These are phyloP conservation scores for Sycophaga agraensis DNA, from an alignment of 1,140 invertebrate genomes.

Conservation along the genomic window DNA sequence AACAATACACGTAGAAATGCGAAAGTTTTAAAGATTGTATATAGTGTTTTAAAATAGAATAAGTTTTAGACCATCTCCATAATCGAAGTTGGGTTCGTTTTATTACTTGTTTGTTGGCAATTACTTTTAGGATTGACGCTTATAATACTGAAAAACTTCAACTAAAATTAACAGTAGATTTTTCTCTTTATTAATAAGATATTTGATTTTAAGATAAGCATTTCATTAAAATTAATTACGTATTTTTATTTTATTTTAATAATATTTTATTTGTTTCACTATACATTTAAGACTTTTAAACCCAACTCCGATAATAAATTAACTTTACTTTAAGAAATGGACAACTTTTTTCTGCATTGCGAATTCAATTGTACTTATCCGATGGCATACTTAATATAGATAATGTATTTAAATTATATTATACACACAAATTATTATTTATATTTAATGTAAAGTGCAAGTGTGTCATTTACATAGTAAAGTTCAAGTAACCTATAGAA, in stretches of 20 bases:
- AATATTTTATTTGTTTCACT: background rate
- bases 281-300: too few relatives aligned
- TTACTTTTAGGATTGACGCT: too few relatives aligned
- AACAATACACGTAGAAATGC: slow-evolving; percentile 2
- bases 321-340: background rate
- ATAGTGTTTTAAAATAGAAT: slow-evolving; percentile 6
- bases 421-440: slow-evolving; percentile 25
- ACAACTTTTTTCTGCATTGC: background rate
- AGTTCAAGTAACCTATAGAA: slow-evolving; percentile 29
- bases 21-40: slow-evolving; percentile 14
- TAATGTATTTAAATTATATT: slow-evolving; percentile 23
- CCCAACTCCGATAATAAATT: slow-evolving; percentile 9
- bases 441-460: slow-evolving; percentile 33
- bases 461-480: slow-evolving; percentile 31
- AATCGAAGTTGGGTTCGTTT: slow-evolving; percentile 8
- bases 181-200: background rate
- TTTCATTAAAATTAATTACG: too few relatives aligned
- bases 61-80: slow-evolving; percentile 13
- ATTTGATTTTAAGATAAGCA: too few relatives aligned
- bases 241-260: too few relatives aligned
- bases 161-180: too few relatives aligned
- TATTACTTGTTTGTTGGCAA: too few relatives aligned
- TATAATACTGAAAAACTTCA: too few relatives aligned
- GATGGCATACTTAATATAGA: slow-evolving; percentile 25
- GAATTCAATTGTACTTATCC: slow-evolving; percentile 22